Evolutionary conservation across 2,888 invertebrate species (phyloP).

Genomic region (Brenthis ino): DNA sequence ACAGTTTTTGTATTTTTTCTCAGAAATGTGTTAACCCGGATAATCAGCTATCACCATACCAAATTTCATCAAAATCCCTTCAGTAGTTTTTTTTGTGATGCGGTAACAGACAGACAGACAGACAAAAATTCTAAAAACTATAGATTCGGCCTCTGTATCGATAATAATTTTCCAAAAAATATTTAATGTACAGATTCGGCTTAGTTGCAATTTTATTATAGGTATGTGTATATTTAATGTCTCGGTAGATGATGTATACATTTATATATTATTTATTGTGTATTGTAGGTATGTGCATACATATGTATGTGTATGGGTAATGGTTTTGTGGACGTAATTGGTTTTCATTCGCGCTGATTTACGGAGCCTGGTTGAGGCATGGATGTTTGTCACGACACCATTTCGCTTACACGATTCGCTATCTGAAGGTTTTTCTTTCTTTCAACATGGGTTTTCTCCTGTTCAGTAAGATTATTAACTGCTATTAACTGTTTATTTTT

Average conservation of each 20-base stretch:
- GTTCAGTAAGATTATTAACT: not conserved
- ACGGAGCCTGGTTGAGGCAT: constrained; percentile 69
- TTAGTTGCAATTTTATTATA: too few relatives aligned
- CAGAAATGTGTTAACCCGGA: too few relatives aligned
- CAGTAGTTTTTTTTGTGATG: too few relatives aligned
- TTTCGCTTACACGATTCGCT: constrained; percentile 64
- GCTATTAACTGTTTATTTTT: not conserved
- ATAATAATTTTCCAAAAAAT: too few relatives aligned
- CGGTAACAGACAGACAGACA: too few relatives aligned
- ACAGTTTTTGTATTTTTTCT: too few relatives aligned
- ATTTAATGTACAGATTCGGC: too few relatives aligned
- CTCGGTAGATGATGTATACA: not conserved
- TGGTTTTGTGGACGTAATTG: constrained; percentile 77
- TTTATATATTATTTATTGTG: constrained; percentile 18
- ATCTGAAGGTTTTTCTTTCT: constrained; percentile 48
- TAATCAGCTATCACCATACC: too few relatives aligned
- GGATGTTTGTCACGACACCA: constrained; percentile 80
- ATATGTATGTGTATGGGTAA: constrained; percentile 51
- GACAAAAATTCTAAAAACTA: too few relatives aligned
- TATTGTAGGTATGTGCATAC: constrained; percentile 40
- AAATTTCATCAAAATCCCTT: too few relatives aligned
- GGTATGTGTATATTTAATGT: too few relatives aligned
- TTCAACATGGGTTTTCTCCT: constrained; percentile 34
- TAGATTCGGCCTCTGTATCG: too few relatives aligned
- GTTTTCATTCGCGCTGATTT: constrained; percentile 75